Percentiles rank a stretch among this genome's conserved stretches.
Conservation (phyloP, 2,113 vertebrate species). For the Mormyrus lacerda region DNA sequence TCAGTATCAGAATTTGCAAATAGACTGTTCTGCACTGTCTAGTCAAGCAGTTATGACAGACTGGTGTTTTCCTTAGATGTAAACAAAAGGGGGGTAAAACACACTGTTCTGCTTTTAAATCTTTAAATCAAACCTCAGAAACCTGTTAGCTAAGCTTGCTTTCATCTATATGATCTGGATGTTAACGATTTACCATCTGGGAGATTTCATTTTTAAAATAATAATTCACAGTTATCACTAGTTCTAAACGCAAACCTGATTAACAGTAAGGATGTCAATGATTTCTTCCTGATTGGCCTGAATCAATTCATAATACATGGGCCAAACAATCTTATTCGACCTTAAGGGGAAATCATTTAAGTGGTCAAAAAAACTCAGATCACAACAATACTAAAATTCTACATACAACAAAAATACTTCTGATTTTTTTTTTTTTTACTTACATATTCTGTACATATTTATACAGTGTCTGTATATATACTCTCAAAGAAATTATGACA, state of each 20-base stretch:
- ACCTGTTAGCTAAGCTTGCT: conserved; percentile 43
- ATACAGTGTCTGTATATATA: conserved; percentile 32
- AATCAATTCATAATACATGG: conserved; percentile 17
- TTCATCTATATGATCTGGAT: conserved; percentile 53
- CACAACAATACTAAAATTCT: conserved; percentile 43
- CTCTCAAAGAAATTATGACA: conserved; percentile 59
- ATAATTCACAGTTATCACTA: conserved; percentile 80
- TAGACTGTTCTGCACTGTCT: not conserved
- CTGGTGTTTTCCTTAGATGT: conserved; percentile 71
- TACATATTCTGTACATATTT: conserved; percentile 49
- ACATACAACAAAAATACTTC: conserved; percentile 51
- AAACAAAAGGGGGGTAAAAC: conserved; percentile 69
- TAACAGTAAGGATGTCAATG: conserved; percentile 62
- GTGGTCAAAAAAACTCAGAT: conserved; percentile 38
- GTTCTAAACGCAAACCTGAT: conserved; percentile 61
- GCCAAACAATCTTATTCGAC: not conserved
- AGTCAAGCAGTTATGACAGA: conserved; percentile 44
- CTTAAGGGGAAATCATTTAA: conserved; percentile 31
- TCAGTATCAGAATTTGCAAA: conserved; percentile 66
- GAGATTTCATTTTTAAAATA: conserved; percentile 41
- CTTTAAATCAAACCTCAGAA: conserved; percentile 51
- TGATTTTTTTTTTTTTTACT: conserved; percentile 23
- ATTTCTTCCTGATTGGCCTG: conserved; percentile 18
- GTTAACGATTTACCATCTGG: conserved; percentile 60
- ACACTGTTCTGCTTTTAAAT: conserved; percentile 56